Evolutionary conservation across 37 sponge, comb jelly and placozoan genomes (phyloP).

Genomic region (Geodia barretti): DNA sequence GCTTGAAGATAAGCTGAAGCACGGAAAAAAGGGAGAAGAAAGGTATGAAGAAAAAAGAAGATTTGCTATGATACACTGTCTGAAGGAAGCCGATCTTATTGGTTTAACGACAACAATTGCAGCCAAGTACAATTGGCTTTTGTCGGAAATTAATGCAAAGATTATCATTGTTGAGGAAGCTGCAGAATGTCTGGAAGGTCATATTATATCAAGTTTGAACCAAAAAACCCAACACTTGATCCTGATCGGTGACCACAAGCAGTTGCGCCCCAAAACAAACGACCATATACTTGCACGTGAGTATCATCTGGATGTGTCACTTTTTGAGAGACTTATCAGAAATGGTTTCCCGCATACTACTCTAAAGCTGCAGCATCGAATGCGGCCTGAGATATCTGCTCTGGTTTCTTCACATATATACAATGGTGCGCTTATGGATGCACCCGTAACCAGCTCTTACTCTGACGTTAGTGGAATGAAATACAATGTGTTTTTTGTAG

Average conservation of each 20-base stretch:
- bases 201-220: constrained; percentile 73
- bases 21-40: neutral
- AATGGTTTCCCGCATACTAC: constrained; percentile 64
- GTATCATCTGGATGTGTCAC: constrained; percentile 73
- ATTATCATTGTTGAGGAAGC: constrained; percentile 89
- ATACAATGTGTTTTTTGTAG: constrained; percentile 26
- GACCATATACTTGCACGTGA: constrained; percentile 64
- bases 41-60: neutral
- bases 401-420: neutral
- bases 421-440: constrained; percentile 11
- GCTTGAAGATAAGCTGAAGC: neutral
- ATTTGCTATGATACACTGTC: neutral
- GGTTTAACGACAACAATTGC: constrained; percentile 92
- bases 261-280: constrained; percentile 81
- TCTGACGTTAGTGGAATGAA: constrained; percentile 31
- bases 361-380: constrained; percentile 77
- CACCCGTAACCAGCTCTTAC: constrained; percentile 8
- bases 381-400: constrained; percentile 83
- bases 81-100: constrained; percentile 60
- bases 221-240: constrained; percentile 74
- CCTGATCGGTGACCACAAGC: constrained; percentile 92
- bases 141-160: constrained; percentile 69
- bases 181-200: constrained; percentile 86
- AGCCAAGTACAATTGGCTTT: constrained; percentile 65
- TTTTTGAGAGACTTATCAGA: constrained; percentile 79